These are phyloP conservation scores for Tenualosa thibaudeaui DNA, from an alignment of 2,797 vertebrate genomes.

Conservation along the genomic window DNA sequence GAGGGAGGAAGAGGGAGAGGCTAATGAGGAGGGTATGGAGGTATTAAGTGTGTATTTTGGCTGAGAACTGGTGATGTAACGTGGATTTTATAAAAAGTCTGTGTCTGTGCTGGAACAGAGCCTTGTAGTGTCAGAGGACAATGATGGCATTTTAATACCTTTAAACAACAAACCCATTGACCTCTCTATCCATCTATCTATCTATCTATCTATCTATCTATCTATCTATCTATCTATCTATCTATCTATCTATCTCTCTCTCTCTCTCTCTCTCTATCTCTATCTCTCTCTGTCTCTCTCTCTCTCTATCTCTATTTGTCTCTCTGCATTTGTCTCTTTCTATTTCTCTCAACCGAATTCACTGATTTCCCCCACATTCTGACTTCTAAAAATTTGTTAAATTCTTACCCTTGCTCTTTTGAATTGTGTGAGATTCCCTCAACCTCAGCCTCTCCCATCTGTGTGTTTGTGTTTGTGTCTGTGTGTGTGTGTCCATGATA, in stretches of 20 bases:
- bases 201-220: not conserved
- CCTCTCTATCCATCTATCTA: not conserved
- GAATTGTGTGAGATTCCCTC: conserved; percentile 5
- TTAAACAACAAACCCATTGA: not conserved
- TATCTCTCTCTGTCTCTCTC: not conserved
- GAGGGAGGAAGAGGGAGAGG: not conserved
- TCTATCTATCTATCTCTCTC: not conserved
- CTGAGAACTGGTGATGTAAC: not conserved
- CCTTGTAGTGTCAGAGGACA: not conserved
- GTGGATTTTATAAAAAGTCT: not conserved
- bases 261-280: not conserved
- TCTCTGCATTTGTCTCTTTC: not conserved
- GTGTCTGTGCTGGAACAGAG: not conserved
- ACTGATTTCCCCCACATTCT: not conserved
- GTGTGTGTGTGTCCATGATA: conserved; percentile 51
- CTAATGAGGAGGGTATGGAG: too few relatives aligned
- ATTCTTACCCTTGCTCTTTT: not conserved
- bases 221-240: not conserved
- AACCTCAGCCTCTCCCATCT: not conserved
- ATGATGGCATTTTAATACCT: conserved; percentile 3
- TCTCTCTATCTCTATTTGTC: not conserved
- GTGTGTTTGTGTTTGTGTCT: not conserved
- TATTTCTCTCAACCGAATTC: not conserved
- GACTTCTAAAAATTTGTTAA: not conserved
- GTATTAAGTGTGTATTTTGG: not conserved